Evolutionary conservation across 1,140 invertebrate species (phyloP).

Genomic region (Magallana gigas): DNA sequence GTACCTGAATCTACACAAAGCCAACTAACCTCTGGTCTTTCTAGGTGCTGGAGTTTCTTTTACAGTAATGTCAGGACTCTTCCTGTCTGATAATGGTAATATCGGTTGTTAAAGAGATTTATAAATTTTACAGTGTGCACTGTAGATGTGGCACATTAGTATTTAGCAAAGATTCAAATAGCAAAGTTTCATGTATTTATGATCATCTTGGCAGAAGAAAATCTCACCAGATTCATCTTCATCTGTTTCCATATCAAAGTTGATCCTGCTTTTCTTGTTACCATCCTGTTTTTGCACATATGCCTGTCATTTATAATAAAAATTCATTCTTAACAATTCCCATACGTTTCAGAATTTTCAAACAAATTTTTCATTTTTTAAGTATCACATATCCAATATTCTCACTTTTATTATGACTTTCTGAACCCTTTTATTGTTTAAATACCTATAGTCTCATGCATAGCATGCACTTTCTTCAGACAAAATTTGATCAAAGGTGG

Average conservation of each 20-base stretch:
- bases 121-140: background rate
- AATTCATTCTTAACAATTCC: no score
- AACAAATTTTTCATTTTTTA: no score
- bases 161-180: background rate
- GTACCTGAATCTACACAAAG: no score
- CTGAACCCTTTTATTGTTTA: no score
- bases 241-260: constrained; percentile 27
- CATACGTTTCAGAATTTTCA: no score
- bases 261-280: constrained; percentile 20
- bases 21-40: constrained; percentile 43
- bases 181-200: background rate
- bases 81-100: background rate
- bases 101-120: background rate
- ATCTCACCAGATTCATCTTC: background rate
- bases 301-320: background rate
- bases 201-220: background rate
- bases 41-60: constrained; percentile 60
- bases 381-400: no score
- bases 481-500: no score
- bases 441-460: no score
- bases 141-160: background rate
- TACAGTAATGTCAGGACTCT: constrained; percentile 54
- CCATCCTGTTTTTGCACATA: background rate
- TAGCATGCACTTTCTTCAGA: no score
- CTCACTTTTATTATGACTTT: no score